Base-by-base conservation (phyloP, 2,113 vertebrate genomes). In the Eulemur rufifrons region DNA sequence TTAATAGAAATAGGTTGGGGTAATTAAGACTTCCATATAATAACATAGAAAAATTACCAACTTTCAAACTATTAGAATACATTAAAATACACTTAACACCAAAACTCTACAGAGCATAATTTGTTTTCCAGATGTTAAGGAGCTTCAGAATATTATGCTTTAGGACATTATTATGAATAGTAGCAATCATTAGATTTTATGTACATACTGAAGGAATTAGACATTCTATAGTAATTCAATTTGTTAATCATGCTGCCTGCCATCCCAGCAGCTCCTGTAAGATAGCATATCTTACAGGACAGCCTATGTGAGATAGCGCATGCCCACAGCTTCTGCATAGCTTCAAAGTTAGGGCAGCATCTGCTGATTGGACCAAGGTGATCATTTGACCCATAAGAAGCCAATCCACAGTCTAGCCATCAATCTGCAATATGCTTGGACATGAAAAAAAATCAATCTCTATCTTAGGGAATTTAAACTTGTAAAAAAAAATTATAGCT, bases 41-140 rank as follows among this genome's bases (percentile, higher is more conserved):
- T 71, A 32, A 74, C 17, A 83, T 20, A 84, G 27, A 50, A 52
- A 96, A 89, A 95, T 61, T 95, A 91, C 23, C 32, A 50, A 25
- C 34, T 89, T 94, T 82, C 47, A 93, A 86, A 85, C 13, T 81
- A 92, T 56, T 85, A 13, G 27, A 95, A 94, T 68, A 76, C 27
- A 92, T 42, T 82, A 77, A 90, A 94, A 82, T 68, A 86, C 5
- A 85, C 47, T 93, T 66, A 88, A 25, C 27, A 47, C 39, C 59
- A 61, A 94, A 94, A 85, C 7, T 71, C 37, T 61, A 61, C 54
- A 34, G 39, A 84, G 74, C 18, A 54, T 59, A 77, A 95, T 47
- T 64, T 71, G 13, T 88, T 90, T 77, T 59, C 21, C 66, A 15
- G 13, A 56, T 77, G 14, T 68, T 95, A 39, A 77, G 9, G 4